phyloP scores from a whole-genome alignment of 2,888 invertebrate species.

The Trichopria drosophilae region DNA sequence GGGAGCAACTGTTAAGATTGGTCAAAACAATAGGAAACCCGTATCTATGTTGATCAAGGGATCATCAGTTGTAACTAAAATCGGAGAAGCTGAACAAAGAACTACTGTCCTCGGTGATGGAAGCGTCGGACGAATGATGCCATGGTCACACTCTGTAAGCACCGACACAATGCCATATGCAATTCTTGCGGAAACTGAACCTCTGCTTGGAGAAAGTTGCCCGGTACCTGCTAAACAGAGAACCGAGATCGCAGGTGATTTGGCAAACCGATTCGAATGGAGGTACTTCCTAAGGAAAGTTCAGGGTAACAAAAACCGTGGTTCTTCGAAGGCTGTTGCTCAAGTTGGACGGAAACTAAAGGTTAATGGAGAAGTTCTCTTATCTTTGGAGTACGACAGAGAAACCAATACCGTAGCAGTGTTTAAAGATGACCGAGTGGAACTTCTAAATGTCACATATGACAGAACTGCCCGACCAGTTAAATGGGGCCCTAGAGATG shows the following conservation, averaged over 20 bases:
- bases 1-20: slow-evolving; percentile 84
- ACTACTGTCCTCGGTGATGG: slow-evolving; percentile 82
- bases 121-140: slow-evolving; percentile 76
- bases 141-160: slow-evolving; percentile 86
- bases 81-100: slow-evolving; percentile 80
- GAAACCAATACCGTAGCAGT: slow-evolving; percentile 84
- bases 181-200: slow-evolving; percentile 84
- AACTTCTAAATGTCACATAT: slow-evolving; percentile 83
- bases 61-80: slow-evolving; percentile 78
- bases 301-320: slow-evolving; percentile 60
- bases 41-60: slow-evolving; percentile 86
- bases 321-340: slow-evolving; percentile 69
- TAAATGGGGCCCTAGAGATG: slow-evolving; percentile 82
- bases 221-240: slow-evolving; percentile 89
- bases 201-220: slow-evolving; percentile 85
- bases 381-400: slow-evolving; percentile 89
- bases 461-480: slow-evolving; percentile 82
- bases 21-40: slow-evolving; percentile 80
- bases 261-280: slow-evolving; percentile 95
- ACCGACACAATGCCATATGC: slow-evolving; percentile 91
- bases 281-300: slow-evolving; percentile 84
- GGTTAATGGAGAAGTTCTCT: slow-evolving; percentile 88
- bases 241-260: slow-evolving; percentile 85
- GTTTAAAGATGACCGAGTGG: slow-evolving; percentile 84
- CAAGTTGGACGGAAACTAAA: slow-evolving; percentile 83